These are phyloP conservation scores for Nicator chloris DNA, from an alignment of 2,113 vertebrate species.

Conservation along the genomic window DNA sequence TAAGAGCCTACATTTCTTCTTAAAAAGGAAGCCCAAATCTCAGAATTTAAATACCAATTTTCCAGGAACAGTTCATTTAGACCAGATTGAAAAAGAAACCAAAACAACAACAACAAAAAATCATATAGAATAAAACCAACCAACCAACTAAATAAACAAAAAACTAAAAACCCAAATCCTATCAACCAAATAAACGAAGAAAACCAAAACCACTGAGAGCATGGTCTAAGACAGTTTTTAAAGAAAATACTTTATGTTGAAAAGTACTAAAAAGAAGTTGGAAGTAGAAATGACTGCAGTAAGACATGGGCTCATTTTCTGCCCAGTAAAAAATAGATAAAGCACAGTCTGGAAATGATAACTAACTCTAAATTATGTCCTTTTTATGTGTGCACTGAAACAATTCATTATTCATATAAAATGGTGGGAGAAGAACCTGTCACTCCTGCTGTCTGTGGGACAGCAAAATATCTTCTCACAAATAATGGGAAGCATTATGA, in stretches of 20 bases:
- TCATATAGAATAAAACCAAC: neutral
- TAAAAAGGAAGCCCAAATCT: neutral
- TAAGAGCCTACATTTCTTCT: neutral
- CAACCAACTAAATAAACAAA: neutral
- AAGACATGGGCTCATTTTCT: neutral
- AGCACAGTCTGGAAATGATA: neutral
- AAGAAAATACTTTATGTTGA: neutral
- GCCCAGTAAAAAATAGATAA: neutral
- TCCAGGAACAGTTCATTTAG: neutral
- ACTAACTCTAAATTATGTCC: neutral
- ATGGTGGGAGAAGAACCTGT: neutral
- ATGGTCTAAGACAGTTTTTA: neutral
- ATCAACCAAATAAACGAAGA: neutral
- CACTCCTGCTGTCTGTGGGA: neutral
- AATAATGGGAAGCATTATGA: neutral
- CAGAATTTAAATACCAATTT: neutral
- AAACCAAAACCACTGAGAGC: neutral
- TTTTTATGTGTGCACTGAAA: neutral
- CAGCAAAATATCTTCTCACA: neutral
- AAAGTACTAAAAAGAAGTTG: neutral
- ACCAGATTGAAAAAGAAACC: neutral
- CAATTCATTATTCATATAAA: neutral
- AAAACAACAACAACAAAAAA: neutral
- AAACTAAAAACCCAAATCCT: neutral
- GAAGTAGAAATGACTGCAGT: neutral